These are phyloP conservation scores for Aphidius gifuensis DNA, from an alignment of 1,140 invertebrate species.

Conservation along the genomic window DNA sequence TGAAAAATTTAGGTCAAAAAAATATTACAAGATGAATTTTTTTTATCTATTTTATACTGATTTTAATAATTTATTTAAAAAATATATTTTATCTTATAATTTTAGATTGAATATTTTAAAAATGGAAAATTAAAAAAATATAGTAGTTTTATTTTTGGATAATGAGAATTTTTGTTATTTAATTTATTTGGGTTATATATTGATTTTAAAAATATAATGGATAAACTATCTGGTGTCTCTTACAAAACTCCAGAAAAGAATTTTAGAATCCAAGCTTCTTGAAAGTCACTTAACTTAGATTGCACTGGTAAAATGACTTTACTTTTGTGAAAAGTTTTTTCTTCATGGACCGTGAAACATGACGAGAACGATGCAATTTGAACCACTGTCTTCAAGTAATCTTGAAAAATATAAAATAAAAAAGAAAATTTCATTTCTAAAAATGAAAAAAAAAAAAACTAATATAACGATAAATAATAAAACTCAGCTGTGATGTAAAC, in stretches of 20 bases:
- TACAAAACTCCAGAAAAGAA: neutral
- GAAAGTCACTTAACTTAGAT: conserved; percentile 58
- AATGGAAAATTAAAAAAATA: no score
- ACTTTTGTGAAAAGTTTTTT: conserved; percentile 46
- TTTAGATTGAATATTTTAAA: no score
- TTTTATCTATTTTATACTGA: no score
- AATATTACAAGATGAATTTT: no score
- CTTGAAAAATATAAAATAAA: neutral
- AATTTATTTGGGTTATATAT: no score
- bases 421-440: neutral
- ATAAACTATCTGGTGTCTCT: neutral
- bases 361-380: conserved; percentile 5
- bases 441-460: neutral
- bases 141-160: no score
- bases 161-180: no score
- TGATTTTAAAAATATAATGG: no score
- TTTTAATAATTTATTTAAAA: no score
- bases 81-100: no score
- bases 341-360: conserved; percentile 19
- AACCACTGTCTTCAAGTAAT: conserved; percentile 7
- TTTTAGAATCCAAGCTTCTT: conserved; percentile 29
- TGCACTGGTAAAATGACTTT: conserved; percentile 54
- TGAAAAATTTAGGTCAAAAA: no score
- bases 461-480: neutral
- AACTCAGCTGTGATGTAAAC: conserved; percentile 1